Percentiles rank a stretch among this genome's conserved stretches.
Conservation (phyloP, 2,888 invertebrate species). For the Nephrotoma flavescens region DNA sequence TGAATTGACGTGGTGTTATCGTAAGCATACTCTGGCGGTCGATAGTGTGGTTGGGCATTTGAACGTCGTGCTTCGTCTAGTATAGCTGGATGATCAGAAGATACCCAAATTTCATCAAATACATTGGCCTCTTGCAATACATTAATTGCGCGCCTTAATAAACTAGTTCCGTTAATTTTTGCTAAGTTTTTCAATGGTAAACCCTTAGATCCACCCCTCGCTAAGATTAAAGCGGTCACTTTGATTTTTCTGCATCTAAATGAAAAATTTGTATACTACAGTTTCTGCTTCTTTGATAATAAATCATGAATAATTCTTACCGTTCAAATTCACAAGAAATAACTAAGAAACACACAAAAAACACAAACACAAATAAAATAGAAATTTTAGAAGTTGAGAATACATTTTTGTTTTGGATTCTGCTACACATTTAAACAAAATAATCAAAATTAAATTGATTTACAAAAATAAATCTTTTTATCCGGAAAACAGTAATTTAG, state of each 20-base stretch:
- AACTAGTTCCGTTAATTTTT: slow-evolving; percentile 38
- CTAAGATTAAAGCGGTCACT: slow-evolving; percentile 49
- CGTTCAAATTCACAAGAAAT: not conserved
- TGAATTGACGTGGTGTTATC: slow-evolving; percentile 55
- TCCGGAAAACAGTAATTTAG: not conserved
- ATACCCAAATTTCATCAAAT: slow-evolving; percentile 54
- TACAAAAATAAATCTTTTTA: not conserved
- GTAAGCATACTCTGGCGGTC: slow-evolving; percentile 45
- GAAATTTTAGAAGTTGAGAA: not conserved
- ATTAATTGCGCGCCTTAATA: slow-evolving; percentile 41
- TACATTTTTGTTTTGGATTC: not conserved
- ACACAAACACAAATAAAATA: not conserved
- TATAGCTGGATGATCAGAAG: slow-evolving; percentile 57
- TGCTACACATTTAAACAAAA: not conserved
- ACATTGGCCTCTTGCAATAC: slow-evolving; percentile 36
- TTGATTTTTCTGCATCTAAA: slow-evolving; percentile 12
- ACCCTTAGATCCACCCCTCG: slow-evolving; percentile 68
- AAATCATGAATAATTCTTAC: not conserved
- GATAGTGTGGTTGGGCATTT: slow-evolving; percentile 45
- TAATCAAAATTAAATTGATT: not conserved
- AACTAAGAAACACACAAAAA: not conserved
- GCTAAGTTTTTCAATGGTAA: slow-evolving; percentile 55
- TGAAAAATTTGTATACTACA: not conserved
- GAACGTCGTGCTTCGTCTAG: slow-evolving; percentile 41
- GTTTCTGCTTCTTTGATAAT: not conserved